Conservation (phyloP, 2,113 vertebrate genomes). For the Psophia crepitans region DNA sequence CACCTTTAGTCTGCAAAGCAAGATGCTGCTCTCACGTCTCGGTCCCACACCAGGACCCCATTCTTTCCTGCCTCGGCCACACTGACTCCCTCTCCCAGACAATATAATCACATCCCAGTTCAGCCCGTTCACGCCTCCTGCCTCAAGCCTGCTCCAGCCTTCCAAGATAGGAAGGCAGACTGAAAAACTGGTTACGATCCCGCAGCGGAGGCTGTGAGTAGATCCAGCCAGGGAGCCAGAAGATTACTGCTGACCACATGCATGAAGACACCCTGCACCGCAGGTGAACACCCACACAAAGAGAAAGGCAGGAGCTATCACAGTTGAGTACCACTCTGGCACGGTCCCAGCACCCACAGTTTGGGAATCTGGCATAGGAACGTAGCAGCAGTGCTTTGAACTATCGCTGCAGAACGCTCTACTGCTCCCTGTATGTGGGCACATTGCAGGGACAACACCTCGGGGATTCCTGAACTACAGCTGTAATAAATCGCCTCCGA, state of each 20-base stretch:
- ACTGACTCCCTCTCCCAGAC: background rate
- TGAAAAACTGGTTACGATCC: background rate
- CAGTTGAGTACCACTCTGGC: background rate
- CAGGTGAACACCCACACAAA: background rate
- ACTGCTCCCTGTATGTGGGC: background rate
- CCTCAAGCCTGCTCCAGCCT: background rate
- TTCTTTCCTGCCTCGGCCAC: background rate
- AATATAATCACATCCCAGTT: background rate
- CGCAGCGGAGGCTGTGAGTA: background rate
- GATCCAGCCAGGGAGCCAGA: background rate
- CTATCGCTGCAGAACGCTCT: background rate
- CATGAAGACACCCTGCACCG: background rate
- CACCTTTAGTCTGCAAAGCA: background rate
- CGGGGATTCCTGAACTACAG: background rate
- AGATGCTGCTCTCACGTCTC: background rate
- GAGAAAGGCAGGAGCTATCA: background rate
- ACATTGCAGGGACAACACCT: background rate
- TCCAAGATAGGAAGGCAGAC: background rate
- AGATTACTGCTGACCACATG: background rate
- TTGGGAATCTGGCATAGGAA: background rate
- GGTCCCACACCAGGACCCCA: background rate
- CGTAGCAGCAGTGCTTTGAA: background rate
- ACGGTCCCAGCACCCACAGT: background rate
- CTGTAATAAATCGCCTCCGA: rapidly evolving
- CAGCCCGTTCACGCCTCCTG: background rate